phyloP scores from a whole-genome alignment of 2,797 vertebrate species.

The Agapornis canus region DNA sequence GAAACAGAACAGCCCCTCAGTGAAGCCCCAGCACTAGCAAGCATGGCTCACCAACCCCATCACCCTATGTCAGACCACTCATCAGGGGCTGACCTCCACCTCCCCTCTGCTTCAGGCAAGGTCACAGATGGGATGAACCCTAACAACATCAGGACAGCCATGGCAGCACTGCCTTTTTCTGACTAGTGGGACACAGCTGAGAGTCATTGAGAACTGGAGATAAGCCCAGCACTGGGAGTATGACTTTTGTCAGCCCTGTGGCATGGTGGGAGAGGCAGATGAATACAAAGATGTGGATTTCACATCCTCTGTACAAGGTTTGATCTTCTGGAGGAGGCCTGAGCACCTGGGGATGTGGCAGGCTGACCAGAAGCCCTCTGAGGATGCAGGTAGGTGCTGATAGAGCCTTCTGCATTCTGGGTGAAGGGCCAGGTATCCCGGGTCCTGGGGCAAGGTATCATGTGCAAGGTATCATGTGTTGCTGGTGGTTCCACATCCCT shows the following conservation, averaged over 20 bases:
- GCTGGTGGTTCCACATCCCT: not conserved
- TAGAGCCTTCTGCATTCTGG: not conserved
- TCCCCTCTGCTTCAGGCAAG: not conserved
- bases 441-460: not conserved
- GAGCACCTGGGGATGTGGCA: not conserved
- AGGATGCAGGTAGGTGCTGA: not conserved
- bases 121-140: rapidly evolving
- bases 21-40: not conserved
- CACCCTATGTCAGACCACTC: rapidly evolving
- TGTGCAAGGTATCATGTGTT: not conserved
- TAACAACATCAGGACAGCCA: not conserved
- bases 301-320: not conserved
- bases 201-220: not conserved
- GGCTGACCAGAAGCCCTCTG: not conserved
- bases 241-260: not conserved
- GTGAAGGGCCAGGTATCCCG: not conserved
- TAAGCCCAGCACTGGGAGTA: not conserved
- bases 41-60: not conserved
- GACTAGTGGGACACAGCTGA: not conserved
- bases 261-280: not conserved
- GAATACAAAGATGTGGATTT: not conserved
- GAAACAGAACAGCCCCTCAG: not conserved
- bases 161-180: not conserved
- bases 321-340: not conserved
- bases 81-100: not conserved